Conservation (phyloP, 2,888 invertebrate species). For the Malacosoma neustria region DNA sequence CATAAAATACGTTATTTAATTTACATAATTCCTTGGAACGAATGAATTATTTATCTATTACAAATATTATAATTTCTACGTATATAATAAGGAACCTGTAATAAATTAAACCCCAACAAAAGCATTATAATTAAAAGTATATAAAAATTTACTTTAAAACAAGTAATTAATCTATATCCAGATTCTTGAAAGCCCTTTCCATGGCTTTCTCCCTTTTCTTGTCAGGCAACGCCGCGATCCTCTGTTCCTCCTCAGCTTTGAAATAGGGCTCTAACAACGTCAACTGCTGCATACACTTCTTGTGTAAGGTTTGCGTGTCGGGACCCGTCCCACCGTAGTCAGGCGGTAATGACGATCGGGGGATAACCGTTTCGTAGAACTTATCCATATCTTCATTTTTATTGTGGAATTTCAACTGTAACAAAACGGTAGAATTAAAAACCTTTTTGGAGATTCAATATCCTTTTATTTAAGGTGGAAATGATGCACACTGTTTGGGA, state of each 20-base stretch:
- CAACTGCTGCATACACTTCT: constrained; percentile 50
- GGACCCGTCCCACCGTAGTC: constrained; percentile 77
- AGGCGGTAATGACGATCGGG: constrained; percentile 72
- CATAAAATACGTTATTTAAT: too few species aligned
- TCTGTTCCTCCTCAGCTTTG: constrained; percentile 55
- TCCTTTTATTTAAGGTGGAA: too few species aligned
- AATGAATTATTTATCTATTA: too few species aligned
- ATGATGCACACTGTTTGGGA: too few species aligned
- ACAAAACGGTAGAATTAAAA: too few species aligned
- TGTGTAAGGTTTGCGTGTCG: constrained; percentile 56
- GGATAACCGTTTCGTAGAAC: constrained; percentile 71
- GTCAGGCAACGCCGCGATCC: constrained; percentile 47
- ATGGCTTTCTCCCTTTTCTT: constrained; percentile 70
- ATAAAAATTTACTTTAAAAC: too few species aligned
- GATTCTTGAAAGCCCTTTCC: constrained; percentile 81
- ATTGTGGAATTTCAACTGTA: constrained; percentile 77
- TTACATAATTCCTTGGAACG: too few species aligned
- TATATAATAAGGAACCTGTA: too few species aligned
- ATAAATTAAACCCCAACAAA: too few species aligned
- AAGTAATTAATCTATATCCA: constrained; percentile 80
- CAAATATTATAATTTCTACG: too few species aligned
- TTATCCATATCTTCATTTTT: constrained; percentile 69
- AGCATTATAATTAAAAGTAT: too few species aligned
- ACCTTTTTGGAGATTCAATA: too few species aligned
- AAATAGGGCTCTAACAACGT: constrained; percentile 47